Percentiles rank a stretch among this genome's conserved stretches.
phyloP scores from a whole-genome alignment of 2,113 vertebrate genomes.

The Cheirogaleus medius region DNA sequence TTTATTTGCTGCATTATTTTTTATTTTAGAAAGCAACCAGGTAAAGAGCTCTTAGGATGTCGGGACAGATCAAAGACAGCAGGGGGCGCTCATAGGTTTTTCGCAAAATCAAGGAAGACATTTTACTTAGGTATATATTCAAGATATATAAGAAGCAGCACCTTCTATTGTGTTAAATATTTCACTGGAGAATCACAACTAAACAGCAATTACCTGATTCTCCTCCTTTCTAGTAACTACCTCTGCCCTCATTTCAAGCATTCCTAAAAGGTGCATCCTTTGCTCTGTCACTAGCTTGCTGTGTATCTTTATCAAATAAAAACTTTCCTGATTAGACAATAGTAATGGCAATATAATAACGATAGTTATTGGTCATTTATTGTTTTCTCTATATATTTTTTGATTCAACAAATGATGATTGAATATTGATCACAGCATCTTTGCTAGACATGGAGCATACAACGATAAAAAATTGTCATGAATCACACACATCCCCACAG shows the following conservation, averaged over 20 bases:
- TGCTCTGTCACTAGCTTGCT: background rate
- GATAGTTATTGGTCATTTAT: background rate
- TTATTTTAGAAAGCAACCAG: background rate
- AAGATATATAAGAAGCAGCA: background rate
- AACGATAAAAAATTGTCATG: background rate
- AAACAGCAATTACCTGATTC: background rate
- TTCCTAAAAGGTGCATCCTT: background rate
- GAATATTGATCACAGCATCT: background rate
- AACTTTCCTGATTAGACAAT: background rate
- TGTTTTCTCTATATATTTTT: background rate
- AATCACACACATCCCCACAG: background rate
- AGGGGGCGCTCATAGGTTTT: background rate
- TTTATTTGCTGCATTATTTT: background rate
- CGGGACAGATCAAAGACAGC: background rate
- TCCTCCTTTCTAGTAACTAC: background rate
- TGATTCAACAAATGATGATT: background rate
- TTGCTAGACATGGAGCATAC: background rate
- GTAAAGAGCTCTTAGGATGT: background rate
- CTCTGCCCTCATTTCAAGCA: background rate
- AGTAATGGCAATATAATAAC: background rate
- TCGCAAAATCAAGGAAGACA: background rate
- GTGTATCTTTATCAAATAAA: background rate
- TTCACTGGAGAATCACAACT: background rate
- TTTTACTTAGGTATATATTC: background rate
- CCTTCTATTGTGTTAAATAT: background rate